Base-by-base conservation (phyloP, 2,888 invertebrate genomes). In the Ormyrus labotus region DNA sequence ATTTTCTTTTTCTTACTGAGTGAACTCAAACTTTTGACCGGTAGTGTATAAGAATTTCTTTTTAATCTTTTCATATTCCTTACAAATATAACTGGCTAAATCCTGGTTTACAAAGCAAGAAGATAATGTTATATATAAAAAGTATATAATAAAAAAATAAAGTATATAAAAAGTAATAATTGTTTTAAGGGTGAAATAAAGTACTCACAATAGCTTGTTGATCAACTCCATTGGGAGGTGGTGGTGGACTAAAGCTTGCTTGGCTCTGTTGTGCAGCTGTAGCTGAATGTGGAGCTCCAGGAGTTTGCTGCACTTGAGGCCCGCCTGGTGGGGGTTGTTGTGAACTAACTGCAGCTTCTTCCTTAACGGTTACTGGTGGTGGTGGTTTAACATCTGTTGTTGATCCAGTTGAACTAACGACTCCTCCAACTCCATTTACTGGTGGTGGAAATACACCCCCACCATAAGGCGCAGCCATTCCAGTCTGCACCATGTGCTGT, bases 401-500 rank as follows among this genome's bases (percentile, higher is more conserved):
- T 85, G 93, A 90, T 85, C 93, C 91, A 87, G 89, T 86, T 87
- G 92, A 92, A 92, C 91, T 87, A 85, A 91, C 90, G 83, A 91
- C 88, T 85, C 91, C 90, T 80, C 90, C 89, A 47, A 91, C 89
- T 84, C 91, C 88, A 92, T 93, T 86, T 90, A 90, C 93, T 88
- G 90, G 93, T 90, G 93, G 93, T 75, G 93, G 93, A 84, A 93
- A 93, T 85, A 93, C 93, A 85, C 91, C 90, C 87, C 91, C 91
- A 86, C 92, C 93, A 85, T 94, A 95, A 92, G 94, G 94, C 92
- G 92, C 92, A 92, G 94, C 94, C 94, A 96, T 96, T 91, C 96
- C 96, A 93, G 96, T 95, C 93, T 97, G 96, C 93, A 97, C 97
- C 96, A 97, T 96, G 94, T 97, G 97, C 97, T 97, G 94, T 57